Evolutionary conservation across 1,140 invertebrate species (phyloP).

Genomic region (Sminthurinus signatus): DNA sequence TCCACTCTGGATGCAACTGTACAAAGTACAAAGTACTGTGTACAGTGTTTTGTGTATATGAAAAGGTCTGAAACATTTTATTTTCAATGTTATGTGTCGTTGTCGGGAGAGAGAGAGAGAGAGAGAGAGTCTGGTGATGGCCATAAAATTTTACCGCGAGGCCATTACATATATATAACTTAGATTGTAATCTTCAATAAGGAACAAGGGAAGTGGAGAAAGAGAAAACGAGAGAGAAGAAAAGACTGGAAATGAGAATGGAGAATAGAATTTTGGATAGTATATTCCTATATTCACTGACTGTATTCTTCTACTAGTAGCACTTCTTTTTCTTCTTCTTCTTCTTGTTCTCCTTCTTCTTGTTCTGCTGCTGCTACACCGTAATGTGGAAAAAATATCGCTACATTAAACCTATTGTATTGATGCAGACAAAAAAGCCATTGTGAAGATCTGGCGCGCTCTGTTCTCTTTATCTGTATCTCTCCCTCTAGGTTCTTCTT

Average conservation of each 20-base stretch:
- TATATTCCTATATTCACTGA: too few species aligned
- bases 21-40: too few species aligned
- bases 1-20: too few species aligned
- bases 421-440: constrained; percentile 10
- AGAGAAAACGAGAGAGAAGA: constrained; percentile 1
- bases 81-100: too few species aligned
- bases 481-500: neutral
- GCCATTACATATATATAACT: constrained; percentile 21
- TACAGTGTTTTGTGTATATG: too few species aligned
- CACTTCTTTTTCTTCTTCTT: too few species aligned
- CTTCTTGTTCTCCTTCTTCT: too few species aligned
- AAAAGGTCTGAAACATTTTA: too few species aligned
- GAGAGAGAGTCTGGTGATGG: constrained; percentile 19
- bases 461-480: neutral
- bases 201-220: too few species aligned
- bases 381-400: constrained; percentile 16
- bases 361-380: constrained; percentile 14
- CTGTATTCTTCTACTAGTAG: too few species aligned
- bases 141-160: constrained; percentile 28
- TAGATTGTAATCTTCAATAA: constrained; percentile 23
- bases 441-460: neutral
- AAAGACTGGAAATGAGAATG: too few species aligned
- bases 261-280: too few species aligned
- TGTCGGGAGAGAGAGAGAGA: neutral
- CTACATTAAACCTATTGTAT: constrained; percentile 23